These are phyloP conservation scores for Stegodyphus dumicola DNA, from an alignment of 1,140 invertebrate species.

Conservation along the genomic window DNA sequence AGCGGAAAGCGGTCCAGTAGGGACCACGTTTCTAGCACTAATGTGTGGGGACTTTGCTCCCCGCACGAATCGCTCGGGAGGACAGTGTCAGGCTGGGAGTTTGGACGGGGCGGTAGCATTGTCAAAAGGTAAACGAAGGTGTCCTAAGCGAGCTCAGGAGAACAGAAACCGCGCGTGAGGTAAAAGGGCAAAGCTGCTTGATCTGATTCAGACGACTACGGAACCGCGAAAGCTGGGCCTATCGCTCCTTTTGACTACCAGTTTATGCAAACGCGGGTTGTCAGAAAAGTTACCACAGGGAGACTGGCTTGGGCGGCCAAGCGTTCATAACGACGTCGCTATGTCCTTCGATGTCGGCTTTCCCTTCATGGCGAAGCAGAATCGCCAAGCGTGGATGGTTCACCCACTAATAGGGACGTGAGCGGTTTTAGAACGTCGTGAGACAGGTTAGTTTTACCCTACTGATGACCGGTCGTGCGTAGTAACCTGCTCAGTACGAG, in stretches of 20 bases:
- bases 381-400: no score
- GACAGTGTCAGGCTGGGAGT: conserved; percentile 81
- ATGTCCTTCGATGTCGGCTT: no score
- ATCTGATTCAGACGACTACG: conserved; percentile 80
- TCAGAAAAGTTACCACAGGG: conserved; percentile 87
- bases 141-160: conserved; percentile 86
- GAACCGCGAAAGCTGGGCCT: conserved; percentile 83
- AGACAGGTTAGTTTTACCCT: no score
- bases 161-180: conserved; percentile 85
- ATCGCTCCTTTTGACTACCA: conserved; percentile 71
- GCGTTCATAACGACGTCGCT: conserved; percentile 74
- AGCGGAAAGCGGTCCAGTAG: not conserved
- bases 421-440: no score
- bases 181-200: conserved; percentile 77
- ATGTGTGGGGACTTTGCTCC: conserved; percentile 60
- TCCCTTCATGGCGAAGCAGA: no score
- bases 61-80: conserved; percentile 74
- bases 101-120: conserved; percentile 87
- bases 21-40: conserved; percentile 19
- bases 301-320: conserved; percentile 83
- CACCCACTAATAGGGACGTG: no score
- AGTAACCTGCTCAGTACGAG: no score
- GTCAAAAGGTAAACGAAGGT: conserved; percentile 86
- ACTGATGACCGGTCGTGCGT: no score
- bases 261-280: conserved; percentile 83